Evolutionary conservation across 2,113 vertebrate species (phyloP), one percentile per base, ranked within the genome.

Genomic region (Tragelaphus buxtoni): DNA sequence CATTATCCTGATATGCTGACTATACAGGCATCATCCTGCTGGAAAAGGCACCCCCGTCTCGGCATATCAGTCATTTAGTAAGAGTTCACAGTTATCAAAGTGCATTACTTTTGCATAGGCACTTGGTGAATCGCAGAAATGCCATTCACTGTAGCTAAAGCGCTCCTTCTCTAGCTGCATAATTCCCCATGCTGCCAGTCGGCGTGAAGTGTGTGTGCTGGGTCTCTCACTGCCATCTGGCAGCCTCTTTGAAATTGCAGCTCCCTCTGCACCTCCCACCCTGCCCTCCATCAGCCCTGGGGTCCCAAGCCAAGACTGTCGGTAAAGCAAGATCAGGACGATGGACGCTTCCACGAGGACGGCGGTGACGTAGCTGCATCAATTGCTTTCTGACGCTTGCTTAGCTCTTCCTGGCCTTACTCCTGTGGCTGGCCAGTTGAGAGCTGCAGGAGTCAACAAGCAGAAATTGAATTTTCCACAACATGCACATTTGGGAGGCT

Each of bases 151-250:
- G 69, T 30, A 81, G 82, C 96, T 72, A 58, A 85, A 74, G 90
- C 51, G 58, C 77, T 76, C 51, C 82, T 26, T 69, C 86, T 69
- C 93, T 88, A 79, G 65, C 92, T 82, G 95, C 96, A 58, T 53
- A 7, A 76, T 90, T 79, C 72, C 91, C 17, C 2, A 13, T 4
- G 53, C 93, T 86, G 95, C 74, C 97, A 69, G 82, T 47, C 9
- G 2, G 92, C 0, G 0, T 77, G 94, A 94, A 86, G 16, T 9
- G 92, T 80, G 65, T 18, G 53, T 60, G 3, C 69, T 0, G 69
- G 77, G 69, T 45, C 69, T 69, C 93, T 72, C 88, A 2, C 61
- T 0, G 26, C 96, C 88, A 95, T 82, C 95, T 89, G 96, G 96
- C 77, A 80, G 77, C 87, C 81, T 63, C 96, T 82, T 16, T 28